phyloP scores from a whole-genome alignment of 2,113 vertebrate species.

The Himantopus leucocephalus region DNA sequence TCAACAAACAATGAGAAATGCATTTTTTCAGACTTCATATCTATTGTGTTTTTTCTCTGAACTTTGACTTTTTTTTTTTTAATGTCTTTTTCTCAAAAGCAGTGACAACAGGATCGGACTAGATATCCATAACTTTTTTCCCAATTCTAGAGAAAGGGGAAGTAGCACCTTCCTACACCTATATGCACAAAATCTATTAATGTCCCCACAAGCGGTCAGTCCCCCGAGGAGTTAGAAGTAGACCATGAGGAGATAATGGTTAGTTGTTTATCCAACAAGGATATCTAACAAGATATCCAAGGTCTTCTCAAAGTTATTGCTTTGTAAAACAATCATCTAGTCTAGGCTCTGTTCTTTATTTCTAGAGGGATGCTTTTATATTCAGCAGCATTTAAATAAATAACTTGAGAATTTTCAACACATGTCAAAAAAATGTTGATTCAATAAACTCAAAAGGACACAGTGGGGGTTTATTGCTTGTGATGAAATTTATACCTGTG shows the following conservation, averaged over 20 bases:
- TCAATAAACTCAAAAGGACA: neutral
- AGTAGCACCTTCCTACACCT: neutral
- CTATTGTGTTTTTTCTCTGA: neutral
- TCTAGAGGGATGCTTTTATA: neutral
- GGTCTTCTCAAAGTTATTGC: neutral
- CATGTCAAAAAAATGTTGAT: neutral
- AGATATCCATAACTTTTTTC: neutral
- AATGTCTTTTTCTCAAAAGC: neutral
- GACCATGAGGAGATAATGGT: neutral
- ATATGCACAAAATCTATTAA: neutral
- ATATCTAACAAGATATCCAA: neutral
- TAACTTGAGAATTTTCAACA: neutral
- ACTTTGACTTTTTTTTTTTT: neutral
- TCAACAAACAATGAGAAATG: neutral
- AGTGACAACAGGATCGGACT: neutral
- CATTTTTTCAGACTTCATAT: neutral
- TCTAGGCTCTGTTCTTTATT: neutral
- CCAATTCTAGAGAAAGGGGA: neutral
- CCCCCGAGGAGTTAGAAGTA: neutral
- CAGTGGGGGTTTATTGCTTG: accelerated
- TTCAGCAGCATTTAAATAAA: neutral
- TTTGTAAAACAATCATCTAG: neutral
- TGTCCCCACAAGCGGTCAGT: neutral
- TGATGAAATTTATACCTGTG: neutral
- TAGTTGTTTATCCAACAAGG: neutral